Conservation (phyloP, 23 tunicate genomes). For the Pegea sp. region DNA sequence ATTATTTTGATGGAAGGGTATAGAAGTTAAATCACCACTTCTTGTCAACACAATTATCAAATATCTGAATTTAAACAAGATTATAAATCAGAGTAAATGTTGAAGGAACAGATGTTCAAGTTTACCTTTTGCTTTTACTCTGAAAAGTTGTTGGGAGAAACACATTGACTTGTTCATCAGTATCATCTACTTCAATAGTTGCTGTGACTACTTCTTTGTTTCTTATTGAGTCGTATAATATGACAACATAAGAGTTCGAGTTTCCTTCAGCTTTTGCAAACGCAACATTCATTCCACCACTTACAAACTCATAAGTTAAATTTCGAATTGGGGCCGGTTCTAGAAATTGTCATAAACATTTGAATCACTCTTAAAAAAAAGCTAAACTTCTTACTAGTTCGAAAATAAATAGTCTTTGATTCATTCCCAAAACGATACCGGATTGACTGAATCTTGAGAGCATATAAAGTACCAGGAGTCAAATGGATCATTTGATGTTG, state of each 20-base stretch:
- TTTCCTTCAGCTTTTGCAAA: constrained; percentile 11
- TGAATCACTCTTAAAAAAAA: neutral
- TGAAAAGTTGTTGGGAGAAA: neutral
- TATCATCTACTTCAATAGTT: neutral
- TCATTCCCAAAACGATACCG: neutral
- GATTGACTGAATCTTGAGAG: neutral
- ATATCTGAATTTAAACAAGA: neutral
- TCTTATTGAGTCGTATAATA: constrained; percentile 5
- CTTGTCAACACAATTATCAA: neutral
- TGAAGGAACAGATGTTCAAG: neutral
- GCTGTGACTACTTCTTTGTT: neutral
- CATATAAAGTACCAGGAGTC: neutral
- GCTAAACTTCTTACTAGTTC: neutral
- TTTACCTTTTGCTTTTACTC: neutral
- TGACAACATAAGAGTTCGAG: constrained; percentile 11
- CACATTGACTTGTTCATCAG: neutral
- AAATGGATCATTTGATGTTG: neutral
- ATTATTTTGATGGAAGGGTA: neutral
- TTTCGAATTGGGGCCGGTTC: neutral
- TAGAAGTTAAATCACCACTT: neutral
- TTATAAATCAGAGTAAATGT: too few species aligned
- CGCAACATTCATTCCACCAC: constrained; percentile 5
- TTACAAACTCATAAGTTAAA: neutral
- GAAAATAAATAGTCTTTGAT: neutral
- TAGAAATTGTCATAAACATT: too few species aligned